Conservation (phyloP, 2,888 invertebrate species). For the Platynereis dumerilii region DNA sequence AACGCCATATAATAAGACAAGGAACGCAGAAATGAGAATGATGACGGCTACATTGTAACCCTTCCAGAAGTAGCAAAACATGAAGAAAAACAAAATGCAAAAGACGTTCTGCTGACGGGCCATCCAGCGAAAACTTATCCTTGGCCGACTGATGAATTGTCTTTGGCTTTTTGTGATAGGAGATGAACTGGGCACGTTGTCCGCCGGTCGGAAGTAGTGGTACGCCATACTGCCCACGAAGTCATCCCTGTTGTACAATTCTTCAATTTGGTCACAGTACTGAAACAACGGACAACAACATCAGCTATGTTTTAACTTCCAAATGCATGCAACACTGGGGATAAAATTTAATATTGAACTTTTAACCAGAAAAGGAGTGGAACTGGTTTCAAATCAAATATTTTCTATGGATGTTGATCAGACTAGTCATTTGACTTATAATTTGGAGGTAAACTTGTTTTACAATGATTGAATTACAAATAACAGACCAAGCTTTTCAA, state of each 20-base stretch:
- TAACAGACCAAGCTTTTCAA: too few relatives aligned
- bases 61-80: conserved; percentile 39
- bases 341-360: too few relatives aligned
- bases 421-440: too few relatives aligned
- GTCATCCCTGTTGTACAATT: conserved; percentile 67
- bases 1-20: conserved; percentile 17
- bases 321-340: too few relatives aligned
- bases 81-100: conserved; percentile 67
- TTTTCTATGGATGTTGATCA: too few relatives aligned
- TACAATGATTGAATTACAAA: too few relatives aligned
- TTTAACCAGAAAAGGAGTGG: too few relatives aligned
- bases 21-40: conserved; percentile 37
- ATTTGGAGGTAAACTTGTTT: too few relatives aligned
- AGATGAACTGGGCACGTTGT: conserved; percentile 27
- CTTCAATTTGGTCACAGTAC: conserved; percentile 74
- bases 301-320: too few relatives aligned
- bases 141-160: conserved; percentile 41
- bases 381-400: too few relatives aligned
- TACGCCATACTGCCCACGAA: conserved; percentile 46
- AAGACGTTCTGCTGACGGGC: conserved; percentile 72
- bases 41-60: conserved; percentile 46
- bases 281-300: conserved; percentile 63
- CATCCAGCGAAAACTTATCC: conserved; percentile 66
- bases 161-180: conserved; percentile 33
- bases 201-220: conserved; percentile 46